Base-by-base conservation (phyloP, 2,113 vertebrate genomes). In the Sinosuthora webbiana region DNA sequence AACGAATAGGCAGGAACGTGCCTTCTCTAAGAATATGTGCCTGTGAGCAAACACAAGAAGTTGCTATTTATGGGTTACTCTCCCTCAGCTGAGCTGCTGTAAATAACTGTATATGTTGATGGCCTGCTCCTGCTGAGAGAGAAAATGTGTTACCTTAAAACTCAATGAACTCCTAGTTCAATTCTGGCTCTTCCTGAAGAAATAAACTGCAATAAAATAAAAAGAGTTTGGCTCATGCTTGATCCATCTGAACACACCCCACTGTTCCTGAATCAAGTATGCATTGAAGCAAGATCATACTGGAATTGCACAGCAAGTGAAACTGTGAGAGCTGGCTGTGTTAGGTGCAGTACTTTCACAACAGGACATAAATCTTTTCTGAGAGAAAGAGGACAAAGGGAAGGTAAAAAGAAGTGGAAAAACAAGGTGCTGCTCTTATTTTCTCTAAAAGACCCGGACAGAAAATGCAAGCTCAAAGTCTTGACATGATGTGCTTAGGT, bases 1-100 rank as follows among this genome's bases (percentile, higher is more conserved):
- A 94, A 85, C 8, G 4, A 77, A 94, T 86, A 86, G 71, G 60
- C 79, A 91, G 79, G 90, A 96, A 95, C 76, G 52, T 96, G 85
- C 87, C 85, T 95, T 90, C 89, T 83, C 80, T 94, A 82, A 81
- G 86, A 95, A 78, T 78, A 94, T 84, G 56, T 91, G 95, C 73
- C 77, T 93, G 73, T 75, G 80, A 92, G 47, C 0, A 1, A 92
- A 91, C 79, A 83, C 44, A 70, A 93, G 76, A 70, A 92, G 86
- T 87, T 96, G 80, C 96, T 97, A 97, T 97, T 97, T 97, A 96
- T 96, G 95, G 93, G 80, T 91, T 95, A 81, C 69, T 86, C 83
- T 96, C 83, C 86, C 89, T 92, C 73, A 89, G 64, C 91, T 87
- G 83, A 93, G 93, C 83, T 94, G 95, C 90, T 95, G 95, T 97